Percentiles rank a stretch among this genome's conserved stretches.
Conservation (phyloP, 2,113 vertebrate species). For the human region GRCh38 chr14:86457001-86457500, state of each 20-base stretch:
- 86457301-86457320: background rate
- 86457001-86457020: background rate
- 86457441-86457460: background rate
- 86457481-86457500: background rate
- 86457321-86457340: background rate
- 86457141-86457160: background rate
- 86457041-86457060: background rate
- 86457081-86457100: background rate
- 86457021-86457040: background rate
- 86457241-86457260: background rate
- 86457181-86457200: background rate
- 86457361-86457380: background rate
- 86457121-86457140: background rate
- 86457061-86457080: slow-evolving; percentile 7
- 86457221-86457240: background rate
- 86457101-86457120: background rate
- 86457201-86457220: background rate
- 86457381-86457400: background rate
- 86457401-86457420: no score
- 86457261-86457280: background rate
- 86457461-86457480: background rate
- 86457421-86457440: background rate
- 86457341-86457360: background rate
- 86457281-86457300: background rate
- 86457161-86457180: background rate